A percentile compares a stretch with the other conserved stretches of the same genome.
Evolutionary conservation across 1,140 invertebrate genomes (phyloP).

Genomic region (Cataglyphis hispanica): DNA sequence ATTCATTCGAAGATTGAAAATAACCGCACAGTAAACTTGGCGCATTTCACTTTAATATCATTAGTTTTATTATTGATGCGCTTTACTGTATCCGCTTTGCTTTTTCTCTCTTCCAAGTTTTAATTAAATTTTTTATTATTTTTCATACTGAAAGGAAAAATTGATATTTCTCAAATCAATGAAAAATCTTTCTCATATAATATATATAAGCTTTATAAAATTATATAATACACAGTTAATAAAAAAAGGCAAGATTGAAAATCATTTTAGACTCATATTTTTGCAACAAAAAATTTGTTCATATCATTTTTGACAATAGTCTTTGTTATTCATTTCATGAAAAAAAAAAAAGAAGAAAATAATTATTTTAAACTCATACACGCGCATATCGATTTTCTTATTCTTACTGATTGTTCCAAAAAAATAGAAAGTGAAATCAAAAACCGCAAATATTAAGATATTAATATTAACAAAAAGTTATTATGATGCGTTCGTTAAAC

Average conservation of each 20-base stretch:
- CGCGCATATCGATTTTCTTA: neutral
- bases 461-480: slow-evolving; percentile 39
- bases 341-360: neutral
- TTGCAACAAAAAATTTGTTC: neutral
- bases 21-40: neutral
- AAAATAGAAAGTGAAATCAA: neutral
- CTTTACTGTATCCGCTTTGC: neutral
- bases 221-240: neutral
- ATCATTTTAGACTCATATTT: neutral
- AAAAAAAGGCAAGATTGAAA: neutral
- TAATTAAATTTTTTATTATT: neutral
- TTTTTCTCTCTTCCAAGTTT: neutral
- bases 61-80: neutral
- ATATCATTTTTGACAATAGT: neutral
- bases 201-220: neutral
- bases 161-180: neutral
- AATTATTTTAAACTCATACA: neutral
- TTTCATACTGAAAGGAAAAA: neutral
- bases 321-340: neutral
- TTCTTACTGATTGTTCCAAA: neutral
- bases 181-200: neutral
- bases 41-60: neutral
- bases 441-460: slow-evolving; percentile 12
- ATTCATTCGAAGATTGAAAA: neutral
- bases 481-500: neutral